Conservation (phyloP, 2,888 invertebrate genomes). For the Papilio gigon region DNA sequence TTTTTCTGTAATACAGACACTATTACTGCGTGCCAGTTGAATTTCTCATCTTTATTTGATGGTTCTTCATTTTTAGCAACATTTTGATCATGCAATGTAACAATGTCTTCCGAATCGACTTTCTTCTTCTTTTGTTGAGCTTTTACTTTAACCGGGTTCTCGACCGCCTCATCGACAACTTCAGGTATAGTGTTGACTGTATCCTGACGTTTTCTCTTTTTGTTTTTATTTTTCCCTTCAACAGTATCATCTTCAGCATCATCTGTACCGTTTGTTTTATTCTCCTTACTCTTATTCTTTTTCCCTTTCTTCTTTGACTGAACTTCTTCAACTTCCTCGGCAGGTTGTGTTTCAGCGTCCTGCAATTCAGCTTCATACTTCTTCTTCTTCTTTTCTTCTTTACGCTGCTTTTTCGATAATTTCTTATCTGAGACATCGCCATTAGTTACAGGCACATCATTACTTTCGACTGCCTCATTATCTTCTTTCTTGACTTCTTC, state of each 20-base stretch:
- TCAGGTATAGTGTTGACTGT: conserved; percentile 62
- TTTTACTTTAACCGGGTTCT: conserved; percentile 52
- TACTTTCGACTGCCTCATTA: conserved; percentile 44
- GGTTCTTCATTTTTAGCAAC: conserved; percentile 71
- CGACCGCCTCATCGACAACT: conserved; percentile 53
- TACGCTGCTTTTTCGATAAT: conserved; percentile 73
- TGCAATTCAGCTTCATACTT: conserved; percentile 77
- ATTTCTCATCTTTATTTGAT: conserved; percentile 61
- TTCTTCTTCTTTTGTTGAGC: conserved; percentile 70
- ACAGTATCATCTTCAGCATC: conserved; percentile 46
- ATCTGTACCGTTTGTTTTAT: conserved; percentile 58
- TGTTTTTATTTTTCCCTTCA: conserved; percentile 66
- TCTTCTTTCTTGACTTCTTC: conserved; percentile 46
- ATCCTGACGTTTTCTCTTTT: conserved; percentile 73
- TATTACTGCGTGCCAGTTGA: conserved; percentile 79
- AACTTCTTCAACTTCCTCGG: conserved; percentile 51
- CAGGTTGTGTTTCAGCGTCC: conserved; percentile 61
- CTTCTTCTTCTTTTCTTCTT: conserved; percentile 75
- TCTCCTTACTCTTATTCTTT: conserved; percentile 71
- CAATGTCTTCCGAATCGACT: conserved; percentile 60
- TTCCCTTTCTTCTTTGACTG: conserved; percentile 66
- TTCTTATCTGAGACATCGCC: conserved; percentile 52
- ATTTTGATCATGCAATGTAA: conserved; percentile 75
- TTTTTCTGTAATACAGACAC: conserved; percentile 76
- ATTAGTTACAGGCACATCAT: conserved; percentile 43